Conservation (phyloP, 2,888 invertebrate genomes). For the Ectemnius continuus region DNA sequence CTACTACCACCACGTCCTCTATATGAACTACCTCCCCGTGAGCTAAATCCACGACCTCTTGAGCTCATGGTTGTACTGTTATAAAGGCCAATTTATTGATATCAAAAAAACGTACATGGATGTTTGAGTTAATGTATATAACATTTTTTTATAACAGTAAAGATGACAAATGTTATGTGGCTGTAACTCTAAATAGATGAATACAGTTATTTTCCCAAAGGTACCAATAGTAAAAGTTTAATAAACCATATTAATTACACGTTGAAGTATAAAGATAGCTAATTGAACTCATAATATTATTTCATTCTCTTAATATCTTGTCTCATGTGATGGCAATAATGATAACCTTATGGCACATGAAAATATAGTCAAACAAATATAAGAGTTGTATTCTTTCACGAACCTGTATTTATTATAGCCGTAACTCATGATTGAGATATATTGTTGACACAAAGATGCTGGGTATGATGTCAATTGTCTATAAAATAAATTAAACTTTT, state of each 20-base stretch:
- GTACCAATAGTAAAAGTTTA: not conserved
- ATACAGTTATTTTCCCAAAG: too few species aligned
- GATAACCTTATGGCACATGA: too few species aligned
- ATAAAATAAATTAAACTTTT: constrained; percentile 53
- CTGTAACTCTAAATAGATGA: too few species aligned
- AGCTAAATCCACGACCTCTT: constrained; percentile 72
- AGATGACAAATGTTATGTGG: too few species aligned
- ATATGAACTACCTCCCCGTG: constrained; percentile 72
- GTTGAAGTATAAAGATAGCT: too few species aligned
- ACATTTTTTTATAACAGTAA: too few species aligned
- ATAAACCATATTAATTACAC: too few species aligned
- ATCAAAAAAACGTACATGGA: not conserved
- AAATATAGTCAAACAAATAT: not conserved
- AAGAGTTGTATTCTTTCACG: constrained; percentile 47
- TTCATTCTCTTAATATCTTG: too few species aligned
- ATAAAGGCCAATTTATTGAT: constrained; percentile 18
- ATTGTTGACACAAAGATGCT: constrained; percentile 54
- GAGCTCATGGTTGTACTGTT: constrained; percentile 71
- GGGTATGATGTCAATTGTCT: constrained; percentile 57
- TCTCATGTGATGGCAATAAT: too few species aligned
- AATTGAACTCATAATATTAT: too few species aligned
- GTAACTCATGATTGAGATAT: constrained; percentile 69
- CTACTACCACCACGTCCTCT: constrained; percentile 70
- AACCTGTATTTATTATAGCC: constrained; percentile 73
- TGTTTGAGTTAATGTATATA: too few species aligned